These are phyloP conservation scores for Yoshiicerus persimilis DNA, from an alignment of 1,140 invertebrate species.

Conservation along the genomic window DNA sequence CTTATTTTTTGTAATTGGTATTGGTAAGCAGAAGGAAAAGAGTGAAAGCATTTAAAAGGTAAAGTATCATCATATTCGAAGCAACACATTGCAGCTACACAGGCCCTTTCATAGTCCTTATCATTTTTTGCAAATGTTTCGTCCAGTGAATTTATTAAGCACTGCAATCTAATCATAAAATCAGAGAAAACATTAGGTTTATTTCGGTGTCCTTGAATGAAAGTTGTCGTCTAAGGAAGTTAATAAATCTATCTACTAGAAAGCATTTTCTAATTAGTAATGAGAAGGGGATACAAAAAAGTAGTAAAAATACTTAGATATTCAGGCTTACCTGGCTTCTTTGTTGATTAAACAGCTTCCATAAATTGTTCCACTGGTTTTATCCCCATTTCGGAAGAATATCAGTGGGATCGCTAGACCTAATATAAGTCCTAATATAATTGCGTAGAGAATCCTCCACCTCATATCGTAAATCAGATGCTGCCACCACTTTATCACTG, in stretches of 20 bases:
- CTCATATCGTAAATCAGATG: slow-evolving; percentile 29
- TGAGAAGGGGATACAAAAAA: neutral
- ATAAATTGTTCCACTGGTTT: neutral
- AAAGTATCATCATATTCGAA: slow-evolving; percentile 16
- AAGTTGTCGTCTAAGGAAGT: too few relatives aligned
- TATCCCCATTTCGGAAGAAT: neutral
- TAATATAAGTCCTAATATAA: slow-evolving; percentile 8
- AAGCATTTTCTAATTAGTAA: too few relatives aligned
- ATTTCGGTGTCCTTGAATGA: too few relatives aligned
- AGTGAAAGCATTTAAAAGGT: slow-evolving; percentile 43
- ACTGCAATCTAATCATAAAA: slow-evolving; percentile 37
- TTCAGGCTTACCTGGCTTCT: slow-evolving; percentile 21
- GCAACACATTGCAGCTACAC: slow-evolving; percentile 29
- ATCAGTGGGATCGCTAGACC: slow-evolving; percentile 36
- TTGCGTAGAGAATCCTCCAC: slow-evolving; percentile 20
- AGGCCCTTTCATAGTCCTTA: neutral
- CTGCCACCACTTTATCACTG: slow-evolving; percentile 22
- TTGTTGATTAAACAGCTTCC: slow-evolving; percentile 43
- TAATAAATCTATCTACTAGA: neutral
- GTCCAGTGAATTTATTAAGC: slow-evolving; percentile 20
- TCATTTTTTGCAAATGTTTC: too few relatives aligned
- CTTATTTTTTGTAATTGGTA: neutral
- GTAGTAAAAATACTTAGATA: neutral
- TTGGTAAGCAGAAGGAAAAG: slow-evolving; percentile 40
- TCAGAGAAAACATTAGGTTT: neutral